phyloP scores from a whole-genome alignment of 2,888 invertebrate genomes.

The Latheticus oryzae region DNA sequence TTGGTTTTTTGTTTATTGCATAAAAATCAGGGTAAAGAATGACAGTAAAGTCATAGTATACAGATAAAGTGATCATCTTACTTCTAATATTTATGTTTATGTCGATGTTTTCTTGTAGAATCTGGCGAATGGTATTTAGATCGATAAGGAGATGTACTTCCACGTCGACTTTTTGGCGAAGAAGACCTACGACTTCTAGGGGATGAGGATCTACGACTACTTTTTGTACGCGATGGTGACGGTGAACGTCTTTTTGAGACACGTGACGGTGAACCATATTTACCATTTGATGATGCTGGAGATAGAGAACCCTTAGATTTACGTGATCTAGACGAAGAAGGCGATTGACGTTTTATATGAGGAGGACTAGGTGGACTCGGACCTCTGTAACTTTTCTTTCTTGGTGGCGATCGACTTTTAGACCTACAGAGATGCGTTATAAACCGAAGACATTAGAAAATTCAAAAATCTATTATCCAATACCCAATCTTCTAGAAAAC shows the following conservation, averaged over 20 bases:
- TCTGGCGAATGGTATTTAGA: constrained; percentile 64
- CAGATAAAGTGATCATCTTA: constrained; percentile 46
- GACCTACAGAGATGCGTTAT: constrained; percentile 62
- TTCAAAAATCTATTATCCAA: too few relatives aligned
- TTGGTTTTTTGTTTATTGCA: constrained; percentile 16
- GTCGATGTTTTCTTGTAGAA: constrained; percentile 67
- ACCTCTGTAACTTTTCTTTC: constrained; percentile 60
- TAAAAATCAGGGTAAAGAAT: not conserved
- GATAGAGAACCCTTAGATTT: constrained; percentile 60
- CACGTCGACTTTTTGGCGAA: constrained; percentile 56
- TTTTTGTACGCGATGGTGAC: constrained; percentile 58
- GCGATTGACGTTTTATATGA: constrained; percentile 62
- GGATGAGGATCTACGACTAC: constrained; percentile 46
- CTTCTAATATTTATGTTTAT: constrained; percentile 70
- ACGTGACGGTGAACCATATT: constrained; percentile 59
- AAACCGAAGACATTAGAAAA: too few relatives aligned
- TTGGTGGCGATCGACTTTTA: constrained; percentile 63
- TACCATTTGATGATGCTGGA: constrained; percentile 60
- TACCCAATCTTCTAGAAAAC: not conserved
- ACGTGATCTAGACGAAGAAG: constrained; percentile 59
- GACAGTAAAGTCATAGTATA: too few relatives aligned
- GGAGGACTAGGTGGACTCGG: constrained; percentile 63
- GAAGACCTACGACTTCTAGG: constrained; percentile 58
- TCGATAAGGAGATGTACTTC: constrained; percentile 56
- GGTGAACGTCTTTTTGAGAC: constrained; percentile 57